These are phyloP conservation scores for Muschampia plurimacula DNA, from an alignment of 2,888 invertebrate species.

Conservation along the genomic window DNA sequence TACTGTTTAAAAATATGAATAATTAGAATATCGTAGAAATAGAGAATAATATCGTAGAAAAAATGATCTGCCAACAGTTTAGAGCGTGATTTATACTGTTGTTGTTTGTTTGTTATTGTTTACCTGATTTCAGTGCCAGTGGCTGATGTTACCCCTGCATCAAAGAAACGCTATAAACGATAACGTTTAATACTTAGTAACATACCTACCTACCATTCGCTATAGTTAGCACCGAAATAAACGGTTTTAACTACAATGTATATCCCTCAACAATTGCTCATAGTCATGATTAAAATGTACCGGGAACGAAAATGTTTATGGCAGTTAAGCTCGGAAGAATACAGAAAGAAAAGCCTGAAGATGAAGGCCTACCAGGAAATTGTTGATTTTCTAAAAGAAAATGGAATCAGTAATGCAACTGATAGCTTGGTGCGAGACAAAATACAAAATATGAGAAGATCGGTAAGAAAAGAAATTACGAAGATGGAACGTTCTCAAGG, in stretches of 20 bases:
- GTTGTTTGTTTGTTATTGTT: no score
- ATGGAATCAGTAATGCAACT: slow-evolving; percentile 7
- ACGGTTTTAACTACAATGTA: background rate
- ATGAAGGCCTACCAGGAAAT: slow-evolving; percentile 29
- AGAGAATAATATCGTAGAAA: no score
- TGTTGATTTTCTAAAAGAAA: slow-evolving; percentile 7
- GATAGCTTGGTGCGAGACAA: slow-evolving; percentile 12
- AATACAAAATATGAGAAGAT: slow-evolving; percentile 28
- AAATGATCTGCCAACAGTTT: no score
- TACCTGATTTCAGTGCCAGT: no score
- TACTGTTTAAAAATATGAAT: background rate
- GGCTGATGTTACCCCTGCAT: no score
- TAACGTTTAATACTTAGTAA: no score
- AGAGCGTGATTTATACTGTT: no score
- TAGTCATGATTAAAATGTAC: slow-evolving; percentile 20
- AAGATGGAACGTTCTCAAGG: slow-evolving; percentile 15
- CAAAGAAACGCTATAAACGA: no score
- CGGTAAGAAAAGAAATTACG: slow-evolving; percentile 18
- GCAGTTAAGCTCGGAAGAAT: slow-evolving; percentile 14
- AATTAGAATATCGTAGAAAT: background rate
- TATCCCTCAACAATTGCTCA: background rate
- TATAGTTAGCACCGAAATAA: no score
- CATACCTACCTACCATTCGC: no score
- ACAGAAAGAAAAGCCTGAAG: slow-evolving; percentile 18
- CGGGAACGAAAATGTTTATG: slow-evolving; percentile 22